Conservation (phyloP, 2,797 vertebrate species). For the Tragelaphus eurycerus region DNA sequence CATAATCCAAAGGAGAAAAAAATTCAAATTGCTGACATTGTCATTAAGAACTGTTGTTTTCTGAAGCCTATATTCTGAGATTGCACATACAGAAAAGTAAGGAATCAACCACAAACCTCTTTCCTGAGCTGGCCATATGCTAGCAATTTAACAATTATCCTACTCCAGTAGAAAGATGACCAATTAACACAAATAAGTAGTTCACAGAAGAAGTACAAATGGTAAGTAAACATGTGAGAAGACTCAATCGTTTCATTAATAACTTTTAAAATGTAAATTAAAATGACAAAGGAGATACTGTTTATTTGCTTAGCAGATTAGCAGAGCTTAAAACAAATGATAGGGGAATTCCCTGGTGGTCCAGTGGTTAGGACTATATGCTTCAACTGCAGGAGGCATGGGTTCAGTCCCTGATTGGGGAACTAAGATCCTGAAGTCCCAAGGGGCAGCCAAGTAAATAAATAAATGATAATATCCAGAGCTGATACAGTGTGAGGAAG, state of each 20-base stretch:
- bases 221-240: not conserved
- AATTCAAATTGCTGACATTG: not conserved
- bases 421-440: not conserved
- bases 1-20: not conserved
- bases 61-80: not conserved
- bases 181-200: not conserved
- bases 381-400: not conserved
- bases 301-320: not conserved
- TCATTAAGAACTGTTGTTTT: slow-evolving; percentile 5
- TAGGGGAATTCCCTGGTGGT: not conserved
- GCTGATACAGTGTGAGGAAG: not conserved
- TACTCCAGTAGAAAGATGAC: not conserved
- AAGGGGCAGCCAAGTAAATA: not conserved
- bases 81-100: not conserved
- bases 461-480: not conserved
- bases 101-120: not conserved
- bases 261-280: not conserved
- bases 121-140: not conserved
- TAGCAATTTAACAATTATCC: not conserved
- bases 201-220: not conserved
- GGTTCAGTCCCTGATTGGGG: not conserved
- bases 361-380: not conserved
- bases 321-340: not conserved
- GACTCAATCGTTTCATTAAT: not conserved
- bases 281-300: not conserved